Evolutionary conservation across 1,140 invertebrate species (phyloP), one percentile per base, ranked within the genome.

Genomic region (Lethrus apterus): DNA sequence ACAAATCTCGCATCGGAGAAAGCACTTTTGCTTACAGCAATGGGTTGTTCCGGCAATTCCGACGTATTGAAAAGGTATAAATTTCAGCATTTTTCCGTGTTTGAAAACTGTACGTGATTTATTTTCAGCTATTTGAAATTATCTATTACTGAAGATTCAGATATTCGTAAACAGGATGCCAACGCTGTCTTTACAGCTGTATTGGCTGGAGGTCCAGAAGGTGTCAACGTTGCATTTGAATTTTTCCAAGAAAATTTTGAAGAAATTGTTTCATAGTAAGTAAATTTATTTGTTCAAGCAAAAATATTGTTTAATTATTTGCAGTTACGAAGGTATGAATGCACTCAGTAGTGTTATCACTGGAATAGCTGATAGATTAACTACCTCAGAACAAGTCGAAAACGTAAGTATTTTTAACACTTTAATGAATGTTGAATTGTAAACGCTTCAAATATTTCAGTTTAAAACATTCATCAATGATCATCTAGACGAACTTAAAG

Each of bases 31-130:
- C 58, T 79, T 18, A 64, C 56, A 43, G 66, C 70, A 0, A 69
- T 78, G 11, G 74, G 74, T 3, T 81, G 78, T 40, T 72, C 77
- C 0, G 64, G 59, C 13, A 58, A 73, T 41, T 46, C 64, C 15
- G 31, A 30, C 2, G 46, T 56, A 45, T 64, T 72, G 20, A 56
- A 64, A 10, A 51, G 43, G 73, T 81, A 71, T n/a, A n/a, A n/a
- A n/a, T n/a, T n/a, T n/a, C n/a, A 68, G 61, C 57, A 29, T 38
- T 14, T 34, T 34, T 8, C 13, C 13, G 4, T 4, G 8, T 18
- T 18, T 7, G 14, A 15, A 17, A 38, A 15, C 3, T 7, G 4
- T 13, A 21, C 8, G 13, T 4, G 14, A 23, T 3, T 34, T 34
- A 4, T n/a, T 32, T 14, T 7, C 10, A 23, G 42, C 15, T 35